Percentiles rank a stretch among this genome's conserved stretches.
These are phyloP conservation scores for Crotalus horridus DNA, from an alignment of 2,113 vertebrate species.

Conservation along the genomic window DNA sequence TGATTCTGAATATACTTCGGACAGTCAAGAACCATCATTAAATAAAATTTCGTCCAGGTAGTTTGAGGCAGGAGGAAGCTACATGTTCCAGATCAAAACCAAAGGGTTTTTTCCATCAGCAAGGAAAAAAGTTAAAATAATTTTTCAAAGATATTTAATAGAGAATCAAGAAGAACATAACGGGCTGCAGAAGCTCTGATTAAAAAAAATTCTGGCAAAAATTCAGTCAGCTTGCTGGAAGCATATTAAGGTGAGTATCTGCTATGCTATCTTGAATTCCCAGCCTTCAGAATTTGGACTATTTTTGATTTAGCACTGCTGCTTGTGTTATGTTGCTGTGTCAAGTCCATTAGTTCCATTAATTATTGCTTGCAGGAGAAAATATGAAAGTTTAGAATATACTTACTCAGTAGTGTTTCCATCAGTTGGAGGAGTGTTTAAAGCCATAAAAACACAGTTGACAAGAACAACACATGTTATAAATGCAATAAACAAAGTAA, in stretches of 20 bases:
- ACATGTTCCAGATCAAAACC: neutral
- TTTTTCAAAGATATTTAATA: neutral
- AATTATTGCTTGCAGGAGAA: neutral
- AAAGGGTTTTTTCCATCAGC: neutral
- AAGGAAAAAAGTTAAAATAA: neutral
- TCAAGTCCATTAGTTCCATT: neutral
- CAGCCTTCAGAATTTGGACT: neutral
- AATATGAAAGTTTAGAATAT: neutral
- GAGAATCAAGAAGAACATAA: neutral
- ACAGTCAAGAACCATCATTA: neutral
- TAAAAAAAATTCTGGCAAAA: neutral
- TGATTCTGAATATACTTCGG: neutral
- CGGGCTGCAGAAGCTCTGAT: neutral
- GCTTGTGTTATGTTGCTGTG: neutral
- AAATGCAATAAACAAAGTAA: slow-evolving; percentile 85
- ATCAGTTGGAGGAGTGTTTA: slow-evolving; percentile 45
- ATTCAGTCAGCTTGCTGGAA: neutral
- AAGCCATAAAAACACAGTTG: slow-evolving; percentile 90
- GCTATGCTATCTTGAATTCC: neutral
- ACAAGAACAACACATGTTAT: slow-evolving; percentile 89
- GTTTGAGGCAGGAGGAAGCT: neutral
- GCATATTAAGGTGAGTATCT: neutral
- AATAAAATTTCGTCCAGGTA: neutral
- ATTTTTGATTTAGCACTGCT: neutral
- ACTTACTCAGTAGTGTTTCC: slow-evolving; percentile 85